A percentile compares a stretch with the other conserved stretches of the same genome.
Evolutionary conservation across 2,888 invertebrate species (phyloP).

Genomic region (Cataglyphis livida): DNA sequence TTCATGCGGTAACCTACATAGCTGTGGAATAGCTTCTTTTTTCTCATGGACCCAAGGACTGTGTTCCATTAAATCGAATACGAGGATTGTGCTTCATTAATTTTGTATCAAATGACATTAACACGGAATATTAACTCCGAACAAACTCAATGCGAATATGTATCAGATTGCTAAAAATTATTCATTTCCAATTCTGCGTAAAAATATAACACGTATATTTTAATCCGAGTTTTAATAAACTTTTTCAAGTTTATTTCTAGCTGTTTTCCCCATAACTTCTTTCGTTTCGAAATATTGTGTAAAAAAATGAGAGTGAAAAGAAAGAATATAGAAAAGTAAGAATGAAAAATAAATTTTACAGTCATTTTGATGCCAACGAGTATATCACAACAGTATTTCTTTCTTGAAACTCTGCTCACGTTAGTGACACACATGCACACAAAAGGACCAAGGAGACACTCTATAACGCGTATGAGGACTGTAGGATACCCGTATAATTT

Average conservation of each 20-base stretch:
- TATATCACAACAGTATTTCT: constrained; percentile 46
- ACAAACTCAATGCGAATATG: constrained; percentile 2
- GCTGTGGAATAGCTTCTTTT: constrained; percentile 3
- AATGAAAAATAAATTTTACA: constrained; percentile 8
- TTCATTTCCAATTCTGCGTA: neutral
- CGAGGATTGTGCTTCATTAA: constrained; percentile 22
- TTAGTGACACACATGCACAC: constrained; percentile 48
- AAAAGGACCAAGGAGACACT: constrained; percentile 35
- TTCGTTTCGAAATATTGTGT: neutral
- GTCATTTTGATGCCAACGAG: constrained; percentile 37
- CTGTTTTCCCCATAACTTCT: neutral
- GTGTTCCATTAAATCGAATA: neutral
- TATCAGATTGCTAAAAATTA: constrained; percentile 16
- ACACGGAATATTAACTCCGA: constrained; percentile 28
- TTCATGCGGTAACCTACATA: neutral
- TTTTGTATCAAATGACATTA: constrained; percentile 31
- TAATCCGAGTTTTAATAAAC: neutral
- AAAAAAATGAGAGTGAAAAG: too few relatives aligned
- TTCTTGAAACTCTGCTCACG: constrained; percentile 33
- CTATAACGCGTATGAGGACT: constrained; percentile 43
- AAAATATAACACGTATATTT: neutral
- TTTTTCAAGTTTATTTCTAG: neutral
- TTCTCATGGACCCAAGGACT: neutral
- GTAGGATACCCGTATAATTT: constrained; percentile 50
- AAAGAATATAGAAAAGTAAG: neutral